A percentile compares a stretch with the other conserved stretches of the same genome.
phyloP scores from a whole-genome alignment of 2,797 vertebrate species.

The Epinephelus coioides region DNA sequence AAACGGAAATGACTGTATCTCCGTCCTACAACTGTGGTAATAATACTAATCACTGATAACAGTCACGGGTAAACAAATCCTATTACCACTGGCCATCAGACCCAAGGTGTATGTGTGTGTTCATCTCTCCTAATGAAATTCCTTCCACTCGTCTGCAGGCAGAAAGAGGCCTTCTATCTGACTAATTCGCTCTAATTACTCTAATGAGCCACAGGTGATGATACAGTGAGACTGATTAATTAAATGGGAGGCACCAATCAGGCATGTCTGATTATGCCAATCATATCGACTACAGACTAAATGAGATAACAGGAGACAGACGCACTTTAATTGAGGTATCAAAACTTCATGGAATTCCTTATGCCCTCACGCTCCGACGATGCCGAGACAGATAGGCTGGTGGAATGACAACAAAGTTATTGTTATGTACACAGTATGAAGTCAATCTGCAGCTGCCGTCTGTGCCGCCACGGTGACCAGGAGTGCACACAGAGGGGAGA shows the following conservation, averaged over 20 bases:
- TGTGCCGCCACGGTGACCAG: constrained; percentile 67
- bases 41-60: constrained; percentile 70
- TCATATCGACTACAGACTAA: constrained; percentile 81
- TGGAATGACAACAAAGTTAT: constrained; percentile 86
- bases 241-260: constrained; percentile 85
- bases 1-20: constrained; percentile 61
- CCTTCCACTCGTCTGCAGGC: constrained; percentile 78
- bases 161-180: constrained; percentile 80
- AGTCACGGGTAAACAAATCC: constrained; percentile 79
- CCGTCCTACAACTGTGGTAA: constrained; percentile 56
- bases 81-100: constrained; percentile 72
- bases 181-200: constrained; percentile 84
- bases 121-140: constrained; percentile 78
- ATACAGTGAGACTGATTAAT: constrained; percentile 85
- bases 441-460: constrained; percentile 78
- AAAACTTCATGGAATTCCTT: constrained; percentile 82
- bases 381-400: constrained; percentile 79
- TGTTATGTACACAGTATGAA: constrained; percentile 83
- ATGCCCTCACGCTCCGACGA: constrained; percentile 72
- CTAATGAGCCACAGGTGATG: constrained; percentile 86
- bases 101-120: constrained; percentile 67
- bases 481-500: constrained; percentile 48
- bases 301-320: constrained; percentile 82
- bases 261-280: constrained; percentile 84
- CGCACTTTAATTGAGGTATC: constrained; percentile 83